phyloP scores from a whole-genome alignment of 2,113 vertebrate species.

The Neoarius graeffei region DNA sequence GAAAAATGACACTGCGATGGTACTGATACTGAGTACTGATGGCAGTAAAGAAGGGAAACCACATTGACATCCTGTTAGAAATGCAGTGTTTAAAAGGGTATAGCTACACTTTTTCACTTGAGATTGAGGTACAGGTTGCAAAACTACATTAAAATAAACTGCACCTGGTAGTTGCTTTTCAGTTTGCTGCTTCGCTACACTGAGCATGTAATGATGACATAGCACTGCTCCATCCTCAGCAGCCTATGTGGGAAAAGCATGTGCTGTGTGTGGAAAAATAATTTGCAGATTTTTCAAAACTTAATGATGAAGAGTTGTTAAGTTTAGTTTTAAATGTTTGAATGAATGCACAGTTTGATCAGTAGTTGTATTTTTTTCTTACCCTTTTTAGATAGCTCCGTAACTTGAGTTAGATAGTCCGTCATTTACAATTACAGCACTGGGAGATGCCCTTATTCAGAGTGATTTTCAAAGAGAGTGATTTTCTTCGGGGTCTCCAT shows the following conservation, averaged over 20 bases:
- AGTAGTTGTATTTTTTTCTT: neutral
- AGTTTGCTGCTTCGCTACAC: neutral
- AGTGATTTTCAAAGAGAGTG: neutral
- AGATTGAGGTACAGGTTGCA: neutral
- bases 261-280: neutral
- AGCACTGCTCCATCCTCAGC: neutral
- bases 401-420: neutral
- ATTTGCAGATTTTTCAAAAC: neutral
- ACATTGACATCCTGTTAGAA: neutral
- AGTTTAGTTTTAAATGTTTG: neutral
- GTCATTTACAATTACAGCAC: neutral
- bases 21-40: neutral
- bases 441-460: neutral
- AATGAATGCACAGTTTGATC: neutral
- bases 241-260: neutral
- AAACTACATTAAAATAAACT: neutral
- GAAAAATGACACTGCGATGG: neutral
- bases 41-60: neutral
- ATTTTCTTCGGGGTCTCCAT: neutral
- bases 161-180: neutral
- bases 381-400: neutral
- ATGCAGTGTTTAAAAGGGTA: neutral
- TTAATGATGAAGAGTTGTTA: neutral
- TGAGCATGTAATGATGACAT: neutral
- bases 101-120: neutral